Evolutionary conservation across 2,797 vertebrate genomes (phyloP), one percentile per base, ranked within the genome.

Genomic region (Scleropages formosus): DNA sequence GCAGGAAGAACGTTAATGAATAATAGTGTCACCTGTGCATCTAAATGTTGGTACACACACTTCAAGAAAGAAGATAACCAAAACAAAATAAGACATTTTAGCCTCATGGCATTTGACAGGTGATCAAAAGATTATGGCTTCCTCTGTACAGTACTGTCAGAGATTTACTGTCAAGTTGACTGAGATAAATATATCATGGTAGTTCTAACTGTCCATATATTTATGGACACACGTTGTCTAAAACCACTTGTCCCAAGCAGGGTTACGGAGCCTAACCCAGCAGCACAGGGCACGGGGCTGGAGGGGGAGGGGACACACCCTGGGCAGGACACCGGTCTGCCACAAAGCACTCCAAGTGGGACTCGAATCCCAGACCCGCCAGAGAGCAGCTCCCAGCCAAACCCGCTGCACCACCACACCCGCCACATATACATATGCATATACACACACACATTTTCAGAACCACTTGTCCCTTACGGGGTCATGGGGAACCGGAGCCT

Each of bases 21-120:
- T 49, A 24, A 51, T 15, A 22, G 51, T 69, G 47, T 16, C 47
- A 69, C 51, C 24, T 49, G 26, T 56, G 58, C 16, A 56, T 71
- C 47, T 56, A 15, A 71, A 31, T 56, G 71, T 31, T 26, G 68
- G 13, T 56, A 12, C 56, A 56, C 53, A 71, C n/a, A 67, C 16
- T 39, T n/a, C 11, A 44, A 8, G 24, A 20, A 61, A 20, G 9
- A n/a, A 4, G 16, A 18, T 18, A n/a, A 16, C 8, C 16, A 61
- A 39, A 20, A 70, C 16, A 31, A 18, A 56, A 26, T 31, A 56
- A 71, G 22, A 31, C 68, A 51, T 71, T 58, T 71, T 58, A 71
- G 24, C 15, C 18, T 47, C 22, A 31, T 39, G 31, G 6, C 6
- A 39, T 39, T 39, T 39, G 49, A 27, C 16, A 53, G 18, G 70